Evolutionary conservation across 2,113 vertebrate species (phyloP).

Genomic region (Pterophyllum scalare): DNA sequence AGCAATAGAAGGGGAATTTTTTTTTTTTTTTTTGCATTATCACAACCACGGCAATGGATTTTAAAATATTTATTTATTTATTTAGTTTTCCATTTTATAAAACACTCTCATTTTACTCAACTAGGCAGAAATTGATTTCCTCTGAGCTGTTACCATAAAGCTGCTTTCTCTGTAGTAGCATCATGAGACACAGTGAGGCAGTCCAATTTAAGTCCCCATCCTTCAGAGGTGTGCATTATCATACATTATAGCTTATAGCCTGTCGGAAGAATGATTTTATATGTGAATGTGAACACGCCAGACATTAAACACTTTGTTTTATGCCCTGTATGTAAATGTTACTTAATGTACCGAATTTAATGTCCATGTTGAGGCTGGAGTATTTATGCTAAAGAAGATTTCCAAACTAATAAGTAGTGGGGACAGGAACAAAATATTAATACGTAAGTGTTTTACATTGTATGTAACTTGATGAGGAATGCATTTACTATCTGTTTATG

Average conservation of each 20-base stretch:
- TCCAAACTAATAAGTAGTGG: neutral
- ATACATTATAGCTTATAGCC: constrained; percentile 5
- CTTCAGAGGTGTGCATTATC: neutral
- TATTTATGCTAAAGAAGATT: neutral
- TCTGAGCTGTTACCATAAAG: constrained; percentile 6
- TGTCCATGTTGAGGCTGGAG: neutral
- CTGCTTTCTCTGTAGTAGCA: neutral
- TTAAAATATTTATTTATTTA: neutral
- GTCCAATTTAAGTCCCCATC: neutral
- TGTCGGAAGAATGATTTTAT: neutral
- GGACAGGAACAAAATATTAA: neutral
- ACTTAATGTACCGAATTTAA: neutral
- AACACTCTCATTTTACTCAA: neutral
- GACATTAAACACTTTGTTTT: neutral
- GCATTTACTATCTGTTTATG: neutral
- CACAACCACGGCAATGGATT: neutral
- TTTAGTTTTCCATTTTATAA: neutral
- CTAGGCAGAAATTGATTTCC: neutral
- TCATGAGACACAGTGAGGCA: neutral
- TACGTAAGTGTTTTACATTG: neutral
- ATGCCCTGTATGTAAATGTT: neutral
- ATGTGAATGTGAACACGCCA: constrained; percentile 7
- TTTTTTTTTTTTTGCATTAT: too few species aligned
- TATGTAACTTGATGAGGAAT: neutral
- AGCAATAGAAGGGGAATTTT: neutral